Conservation (phyloP, 2,888 invertebrate species). For the Ophraella communa region DNA sequence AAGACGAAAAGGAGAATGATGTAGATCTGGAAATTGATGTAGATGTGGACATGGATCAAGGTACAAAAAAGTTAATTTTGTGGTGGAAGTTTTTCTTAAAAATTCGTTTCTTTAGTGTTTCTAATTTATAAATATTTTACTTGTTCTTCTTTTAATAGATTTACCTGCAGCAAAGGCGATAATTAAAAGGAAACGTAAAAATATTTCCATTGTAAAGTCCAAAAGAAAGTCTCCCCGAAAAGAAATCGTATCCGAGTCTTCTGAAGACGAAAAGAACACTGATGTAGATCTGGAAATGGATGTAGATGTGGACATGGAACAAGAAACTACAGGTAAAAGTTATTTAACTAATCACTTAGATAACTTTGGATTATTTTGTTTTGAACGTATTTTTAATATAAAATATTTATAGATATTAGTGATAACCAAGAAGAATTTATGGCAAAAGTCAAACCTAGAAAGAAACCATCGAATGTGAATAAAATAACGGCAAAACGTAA, state of each 20-base stretch:
- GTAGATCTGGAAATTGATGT: no score
- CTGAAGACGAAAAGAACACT: slow-evolving; percentile 29
- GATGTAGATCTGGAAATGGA: no score
- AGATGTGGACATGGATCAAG: no score
- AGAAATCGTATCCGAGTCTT: not conserved
- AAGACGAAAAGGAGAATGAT: slow-evolving; percentile 29
- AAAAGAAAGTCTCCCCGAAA: slow-evolving; percentile 4
- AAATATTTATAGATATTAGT: not conserved
- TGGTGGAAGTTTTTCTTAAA: no score
- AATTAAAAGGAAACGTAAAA: not conserved
- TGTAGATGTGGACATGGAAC: slow-evolving; percentile 1
- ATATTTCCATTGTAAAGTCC: not conserved
- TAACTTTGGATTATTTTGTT: no score
- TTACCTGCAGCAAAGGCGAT: not conserved
- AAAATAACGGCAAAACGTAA: not conserved
- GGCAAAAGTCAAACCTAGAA: not conserved
- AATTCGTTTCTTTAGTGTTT: no score
- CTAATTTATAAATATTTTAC: no score
- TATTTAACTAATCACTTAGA: no score
- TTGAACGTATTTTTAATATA: not conserved
- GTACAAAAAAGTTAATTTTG: no score
- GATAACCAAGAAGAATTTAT: not conserved
- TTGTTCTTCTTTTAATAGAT: not conserved
- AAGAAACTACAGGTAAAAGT: not conserved
- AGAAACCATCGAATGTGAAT: not conserved